These are phyloP conservation scores for Eristalis tenax DNA, from an alignment of 2,888 invertebrate genomes.

Conservation along the genomic window DNA sequence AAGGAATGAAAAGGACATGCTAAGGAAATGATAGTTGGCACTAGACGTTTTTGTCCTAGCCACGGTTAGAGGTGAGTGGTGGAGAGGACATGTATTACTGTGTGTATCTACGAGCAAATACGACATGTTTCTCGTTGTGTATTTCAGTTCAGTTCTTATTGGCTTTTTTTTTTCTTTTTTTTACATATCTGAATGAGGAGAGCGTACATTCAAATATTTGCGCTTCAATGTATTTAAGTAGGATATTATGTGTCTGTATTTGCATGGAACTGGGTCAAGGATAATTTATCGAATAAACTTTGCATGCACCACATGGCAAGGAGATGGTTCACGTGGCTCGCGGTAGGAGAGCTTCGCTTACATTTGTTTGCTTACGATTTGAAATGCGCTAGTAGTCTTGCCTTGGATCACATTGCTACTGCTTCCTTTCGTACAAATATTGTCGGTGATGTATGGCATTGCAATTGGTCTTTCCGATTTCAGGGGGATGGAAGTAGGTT, in stretches of 20 bases:
- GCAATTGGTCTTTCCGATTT: slow-evolving; percentile 35
- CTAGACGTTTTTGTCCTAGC: slow-evolving; percentile 48
- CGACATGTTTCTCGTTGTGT: slow-evolving; percentile 44
- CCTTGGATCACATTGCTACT: not conserved
- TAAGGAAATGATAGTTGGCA: slow-evolving; percentile 36
- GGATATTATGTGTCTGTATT: slow-evolving; percentile 64
- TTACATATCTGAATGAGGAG: slow-evolving; percentile 12
- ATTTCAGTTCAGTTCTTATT: slow-evolving; percentile 30
- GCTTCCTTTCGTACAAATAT: not conserved
- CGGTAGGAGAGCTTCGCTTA: not conserved
- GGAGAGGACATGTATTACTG: slow-evolving; percentile 10
- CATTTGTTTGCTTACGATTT: slow-evolving; percentile 16
- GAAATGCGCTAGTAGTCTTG: slow-evolving; percentile 17
- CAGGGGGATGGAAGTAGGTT: not conserved
- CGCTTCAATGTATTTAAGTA: slow-evolving; percentile 47
- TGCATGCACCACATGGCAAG: slow-evolving; percentile 42
- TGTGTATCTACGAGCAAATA: not conserved
- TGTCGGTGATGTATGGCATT: slow-evolving; percentile 48
- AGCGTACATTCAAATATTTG: slow-evolving; percentile 54
- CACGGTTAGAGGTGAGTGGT: slow-evolving; percentile 36
- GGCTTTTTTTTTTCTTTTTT: slow-evolving; percentile 29
- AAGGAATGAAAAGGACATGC: slow-evolving; percentile 49
- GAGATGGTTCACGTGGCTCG: slow-evolving; percentile 14
- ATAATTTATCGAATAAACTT: slow-evolving; percentile 66
- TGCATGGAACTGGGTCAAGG: slow-evolving; percentile 62